phyloP scores from a whole-genome alignment of 1,140 invertebrate species.

The Anoplophora glabripennis region DNA sequence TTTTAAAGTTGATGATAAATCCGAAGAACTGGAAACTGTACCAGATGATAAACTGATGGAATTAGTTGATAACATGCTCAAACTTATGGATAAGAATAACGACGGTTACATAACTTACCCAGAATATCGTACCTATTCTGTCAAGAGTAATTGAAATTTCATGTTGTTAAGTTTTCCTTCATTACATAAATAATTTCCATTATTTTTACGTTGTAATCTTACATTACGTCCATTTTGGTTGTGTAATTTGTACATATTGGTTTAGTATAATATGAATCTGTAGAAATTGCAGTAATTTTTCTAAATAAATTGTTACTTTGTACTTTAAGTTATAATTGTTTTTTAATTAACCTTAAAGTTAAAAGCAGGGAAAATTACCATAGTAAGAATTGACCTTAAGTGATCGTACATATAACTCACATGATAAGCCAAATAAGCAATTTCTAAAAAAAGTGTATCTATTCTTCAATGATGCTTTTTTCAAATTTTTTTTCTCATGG shows the following conservation, averaged over 20 bases:
- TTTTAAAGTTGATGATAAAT: slow-evolving; percentile 24
- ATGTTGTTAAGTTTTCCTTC: slow-evolving; percentile 18
- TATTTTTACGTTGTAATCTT: not conserved
- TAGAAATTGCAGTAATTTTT: not conserved
- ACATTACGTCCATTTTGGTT: not conserved
- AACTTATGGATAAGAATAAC: slow-evolving; percentile 68
- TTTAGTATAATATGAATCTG: slow-evolving; percentile 14
- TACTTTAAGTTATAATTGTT: no score
- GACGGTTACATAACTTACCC: slow-evolving; percentile 77
- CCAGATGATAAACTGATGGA: slow-evolving; percentile 61
- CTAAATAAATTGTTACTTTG: no score
- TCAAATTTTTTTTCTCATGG: no score
- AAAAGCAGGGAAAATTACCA: no score
- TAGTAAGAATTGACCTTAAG: no score
- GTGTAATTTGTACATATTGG: slow-evolving; percentile 14
- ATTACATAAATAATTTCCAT: slow-evolving; percentile 4
- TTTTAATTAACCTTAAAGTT: no score
- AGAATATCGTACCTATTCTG: slow-evolving; percentile 54
- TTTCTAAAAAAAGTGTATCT: no score
- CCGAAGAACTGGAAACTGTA: slow-evolving; percentile 24
- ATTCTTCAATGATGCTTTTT: no score
- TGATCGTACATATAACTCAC: no score
- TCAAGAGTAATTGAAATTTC: slow-evolving; percentile 35
- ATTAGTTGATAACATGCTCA: slow-evolving; percentile 68
- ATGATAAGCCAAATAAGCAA: no score